These are phyloP conservation scores for Hydrophis major DNA, from an alignment of 2,797 vertebrate species.

Conservation along the genomic window DNA sequence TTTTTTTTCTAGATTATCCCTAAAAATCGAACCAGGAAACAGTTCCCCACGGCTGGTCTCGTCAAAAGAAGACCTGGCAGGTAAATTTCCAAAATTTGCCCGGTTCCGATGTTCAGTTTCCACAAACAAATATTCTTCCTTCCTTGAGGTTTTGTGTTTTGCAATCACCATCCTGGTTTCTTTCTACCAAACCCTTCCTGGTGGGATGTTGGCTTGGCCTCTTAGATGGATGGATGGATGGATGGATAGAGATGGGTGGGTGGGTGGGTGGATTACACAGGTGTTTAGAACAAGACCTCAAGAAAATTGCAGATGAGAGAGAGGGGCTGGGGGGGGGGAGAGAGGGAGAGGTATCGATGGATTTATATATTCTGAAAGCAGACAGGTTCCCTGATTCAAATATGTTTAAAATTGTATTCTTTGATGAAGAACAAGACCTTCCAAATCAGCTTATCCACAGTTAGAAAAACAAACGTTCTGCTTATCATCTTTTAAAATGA, in stretches of 20 bases:
- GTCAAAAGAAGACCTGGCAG: conserved; percentile 92
- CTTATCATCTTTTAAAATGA: not conserved
- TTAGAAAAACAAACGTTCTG: not conserved
- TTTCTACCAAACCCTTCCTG: not conserved
- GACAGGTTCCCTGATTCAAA: not conserved
- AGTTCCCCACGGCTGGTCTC: conserved; percentile 90
- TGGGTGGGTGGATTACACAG: too few species aligned
- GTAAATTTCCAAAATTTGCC: conserved; percentile 57
- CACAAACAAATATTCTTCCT: not conserved
- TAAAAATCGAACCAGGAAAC: conserved; percentile 91
- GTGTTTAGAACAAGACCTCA: too few species aligned
- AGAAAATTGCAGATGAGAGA: too few species aligned
- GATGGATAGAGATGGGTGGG: too few species aligned
- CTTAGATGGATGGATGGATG: too few species aligned
- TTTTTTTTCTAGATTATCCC: conserved; percentile 85
- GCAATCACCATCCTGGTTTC: not conserved
- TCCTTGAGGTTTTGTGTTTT: not conserved
- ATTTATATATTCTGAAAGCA: not conserved
- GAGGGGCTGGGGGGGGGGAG: too few species aligned
- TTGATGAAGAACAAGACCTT: not conserved
- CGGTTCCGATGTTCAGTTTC: not conserved
- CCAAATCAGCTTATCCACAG: not conserved
- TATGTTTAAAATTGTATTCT: not conserved
- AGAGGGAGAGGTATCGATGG: accelerated
- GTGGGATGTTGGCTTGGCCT: not conserved